Percentiles rank a stretch among this genome's conserved stretches.
Evolutionary conservation across 2,797 vertebrate genomes (phyloP).

Genomic region (Alca torda): DNA sequence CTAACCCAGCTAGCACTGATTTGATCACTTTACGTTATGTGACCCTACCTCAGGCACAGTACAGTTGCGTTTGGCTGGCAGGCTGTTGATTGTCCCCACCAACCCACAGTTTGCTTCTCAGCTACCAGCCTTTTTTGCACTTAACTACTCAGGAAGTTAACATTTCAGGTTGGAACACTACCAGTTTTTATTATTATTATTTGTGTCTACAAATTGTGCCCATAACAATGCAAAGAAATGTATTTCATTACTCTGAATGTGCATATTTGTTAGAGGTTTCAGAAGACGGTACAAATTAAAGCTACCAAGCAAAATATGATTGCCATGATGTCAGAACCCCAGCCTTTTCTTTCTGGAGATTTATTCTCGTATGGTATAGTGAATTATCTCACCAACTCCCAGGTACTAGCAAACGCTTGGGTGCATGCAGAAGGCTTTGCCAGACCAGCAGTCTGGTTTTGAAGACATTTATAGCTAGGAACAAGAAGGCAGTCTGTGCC

Average conservation of each 20-base stretch:
- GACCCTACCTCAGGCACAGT: not conserved
- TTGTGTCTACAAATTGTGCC: not conserved
- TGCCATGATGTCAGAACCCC: rapidly evolving
- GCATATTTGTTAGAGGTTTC: not conserved
- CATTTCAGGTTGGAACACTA: not conserved
- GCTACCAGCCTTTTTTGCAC: not conserved
- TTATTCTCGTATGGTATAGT: rapidly evolving
- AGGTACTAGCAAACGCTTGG: not conserved
- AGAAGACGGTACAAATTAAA: not conserved
- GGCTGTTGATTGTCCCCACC: not conserved
- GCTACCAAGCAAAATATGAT: not conserved
- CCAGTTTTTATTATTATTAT: not conserved
- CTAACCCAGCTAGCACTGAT: rapidly evolving
- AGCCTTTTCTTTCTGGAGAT: not conserved
- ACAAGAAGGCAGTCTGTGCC: not conserved
- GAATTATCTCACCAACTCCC: not conserved
- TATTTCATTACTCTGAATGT: not conserved
- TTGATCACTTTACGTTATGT: rapidly evolving
- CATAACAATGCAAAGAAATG: not conserved
- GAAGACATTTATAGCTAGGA: not conserved
- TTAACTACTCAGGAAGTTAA: not conserved
- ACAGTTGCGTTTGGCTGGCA: no score
- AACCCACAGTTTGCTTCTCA: not conserved
- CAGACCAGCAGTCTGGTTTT: not conserved
- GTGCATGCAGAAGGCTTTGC: not conserved